Evolutionary conservation across 2,888 invertebrate genomes (phyloP).

Genomic region (Caenorhabditis sulstoni): DNA sequence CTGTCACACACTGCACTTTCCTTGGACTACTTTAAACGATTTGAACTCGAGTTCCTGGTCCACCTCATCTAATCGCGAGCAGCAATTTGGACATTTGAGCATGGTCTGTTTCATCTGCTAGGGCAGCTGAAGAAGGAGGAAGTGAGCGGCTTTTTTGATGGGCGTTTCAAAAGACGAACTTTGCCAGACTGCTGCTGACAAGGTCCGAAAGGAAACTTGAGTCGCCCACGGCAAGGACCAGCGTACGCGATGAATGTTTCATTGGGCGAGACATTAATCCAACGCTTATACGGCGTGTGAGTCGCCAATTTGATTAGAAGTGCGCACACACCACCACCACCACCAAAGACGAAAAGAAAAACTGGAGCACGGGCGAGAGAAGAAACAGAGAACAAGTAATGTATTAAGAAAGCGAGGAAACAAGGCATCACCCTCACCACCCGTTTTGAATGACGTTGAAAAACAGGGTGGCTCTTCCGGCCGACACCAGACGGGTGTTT

Average conservation of each 20-base stretch:
- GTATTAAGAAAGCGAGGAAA: neutral
- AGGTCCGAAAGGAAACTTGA: neutral
- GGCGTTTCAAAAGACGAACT: constrained; percentile 10
- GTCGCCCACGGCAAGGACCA: neutral
- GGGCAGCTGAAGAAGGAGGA: no score
- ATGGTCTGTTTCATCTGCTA: no score
- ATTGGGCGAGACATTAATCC: constrained; percentile 8
- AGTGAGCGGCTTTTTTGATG: constrained; percentile 1
- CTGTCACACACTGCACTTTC: no score
- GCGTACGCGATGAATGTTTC: constrained; percentile 9
- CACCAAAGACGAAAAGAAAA: neutral
- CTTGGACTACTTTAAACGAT: no score
- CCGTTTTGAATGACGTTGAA: no score
- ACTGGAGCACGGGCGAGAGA: neutral
- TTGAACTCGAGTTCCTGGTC: no score
- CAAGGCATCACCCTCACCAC: neutral
- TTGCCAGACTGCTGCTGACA: neutral
- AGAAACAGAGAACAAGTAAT: neutral
- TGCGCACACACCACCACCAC: neutral
- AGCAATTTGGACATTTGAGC: no score
- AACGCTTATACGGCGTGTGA: neutral
- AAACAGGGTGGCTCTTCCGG: no score
- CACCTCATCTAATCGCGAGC: no score
- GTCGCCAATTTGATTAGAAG: constrained; percentile 12
- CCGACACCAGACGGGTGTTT: constrained; percentile 18